phyloP scores from a whole-genome alignment of 2,888 invertebrate species.

The Heliothis peltigera region DNA sequence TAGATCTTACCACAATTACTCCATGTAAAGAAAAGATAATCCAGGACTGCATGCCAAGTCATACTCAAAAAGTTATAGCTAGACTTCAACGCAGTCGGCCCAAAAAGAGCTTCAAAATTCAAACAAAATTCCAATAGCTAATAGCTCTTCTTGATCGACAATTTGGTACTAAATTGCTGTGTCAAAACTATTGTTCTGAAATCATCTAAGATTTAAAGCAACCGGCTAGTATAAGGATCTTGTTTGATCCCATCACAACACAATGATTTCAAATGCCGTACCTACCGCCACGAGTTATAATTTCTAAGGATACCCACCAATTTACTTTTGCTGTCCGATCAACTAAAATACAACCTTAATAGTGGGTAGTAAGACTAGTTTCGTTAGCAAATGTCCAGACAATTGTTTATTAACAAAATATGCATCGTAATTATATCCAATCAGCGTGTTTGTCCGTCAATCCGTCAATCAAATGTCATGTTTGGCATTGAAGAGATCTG shows the following conservation, averaged over 20 bases:
- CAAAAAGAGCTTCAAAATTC: background rate
- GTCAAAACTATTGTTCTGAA: constrained; percentile 23
- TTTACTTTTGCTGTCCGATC: background rate
- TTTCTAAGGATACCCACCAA: constrained; percentile 48
- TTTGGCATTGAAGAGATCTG: constrained; percentile 74
- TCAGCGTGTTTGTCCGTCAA: constrained; percentile 83
- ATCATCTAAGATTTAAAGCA: constrained; percentile 36
- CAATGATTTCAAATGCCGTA: constrained; percentile 52
- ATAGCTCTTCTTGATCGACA: constrained; percentile 8
- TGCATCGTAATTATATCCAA: constrained; percentile 88
- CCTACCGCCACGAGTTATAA: constrained; percentile 53
- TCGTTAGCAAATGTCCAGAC: constrained; percentile 48
- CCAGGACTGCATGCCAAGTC: background rate
- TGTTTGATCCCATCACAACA: constrained; percentile 56
- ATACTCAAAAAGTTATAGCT: background rate
- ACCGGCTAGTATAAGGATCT: constrained; percentile 40
- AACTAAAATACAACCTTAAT: constrained; percentile 41
- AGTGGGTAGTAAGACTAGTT: background rate
- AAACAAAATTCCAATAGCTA: constrained; percentile 9
- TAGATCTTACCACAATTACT: background rate
- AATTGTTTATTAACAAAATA: constrained; percentile 79
- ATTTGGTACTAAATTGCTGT: constrained; percentile 18
- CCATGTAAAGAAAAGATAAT: background rate
- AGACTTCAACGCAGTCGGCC: background rate
- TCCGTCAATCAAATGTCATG: constrained; percentile 79